phyloP scores from a whole-genome alignment of 2,113 vertebrate genomes.

The Orycteropus afer region DNA sequence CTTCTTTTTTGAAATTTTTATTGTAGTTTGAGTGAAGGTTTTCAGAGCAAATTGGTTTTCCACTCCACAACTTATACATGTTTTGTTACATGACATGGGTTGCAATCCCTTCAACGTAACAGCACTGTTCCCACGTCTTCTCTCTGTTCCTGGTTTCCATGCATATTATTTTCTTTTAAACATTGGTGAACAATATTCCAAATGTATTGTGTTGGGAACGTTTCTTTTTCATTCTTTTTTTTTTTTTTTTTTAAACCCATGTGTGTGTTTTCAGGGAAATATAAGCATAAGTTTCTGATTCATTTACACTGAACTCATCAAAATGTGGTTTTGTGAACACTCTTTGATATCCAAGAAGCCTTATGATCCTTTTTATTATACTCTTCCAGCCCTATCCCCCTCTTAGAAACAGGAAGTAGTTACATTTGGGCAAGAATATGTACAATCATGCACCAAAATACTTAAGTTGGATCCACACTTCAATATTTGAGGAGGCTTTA shows the following conservation, averaged over 20 bases:
- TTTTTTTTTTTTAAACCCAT: neutral
- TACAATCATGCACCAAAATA: neutral
- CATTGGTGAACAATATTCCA: conserved; percentile 20
- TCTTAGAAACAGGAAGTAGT: conserved; percentile 49
- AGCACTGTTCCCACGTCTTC: neutral
- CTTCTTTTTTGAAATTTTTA: too few relatives aligned
- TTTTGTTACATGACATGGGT: neutral
- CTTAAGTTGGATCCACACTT: neutral
- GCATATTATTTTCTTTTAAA: conserved; percentile 66
- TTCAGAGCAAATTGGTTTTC: neutral
- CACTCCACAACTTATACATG: neutral
- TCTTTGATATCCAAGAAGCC: conserved; percentile 65
- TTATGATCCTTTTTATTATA: conserved; percentile 49
- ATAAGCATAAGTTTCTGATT: conserved; percentile 73
- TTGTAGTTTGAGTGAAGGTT: neutral
- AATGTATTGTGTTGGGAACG: conserved; percentile 44
- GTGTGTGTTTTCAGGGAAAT: conserved; percentile 69
- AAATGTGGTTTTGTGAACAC: conserved; percentile 61
- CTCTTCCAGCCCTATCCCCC: neutral
- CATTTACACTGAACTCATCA: conserved; percentile 65
- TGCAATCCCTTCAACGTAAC: neutral
- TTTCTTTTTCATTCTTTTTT: neutral
- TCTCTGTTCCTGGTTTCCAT: neutral
- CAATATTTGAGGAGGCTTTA: conserved; percentile 40
- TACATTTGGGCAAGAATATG: conserved; percentile 41